Evolutionary conservation across 2,888 invertebrate genomes (phyloP), one percentile per base, ranked within the genome.

Genomic region (Eulithis prunata): DNA sequence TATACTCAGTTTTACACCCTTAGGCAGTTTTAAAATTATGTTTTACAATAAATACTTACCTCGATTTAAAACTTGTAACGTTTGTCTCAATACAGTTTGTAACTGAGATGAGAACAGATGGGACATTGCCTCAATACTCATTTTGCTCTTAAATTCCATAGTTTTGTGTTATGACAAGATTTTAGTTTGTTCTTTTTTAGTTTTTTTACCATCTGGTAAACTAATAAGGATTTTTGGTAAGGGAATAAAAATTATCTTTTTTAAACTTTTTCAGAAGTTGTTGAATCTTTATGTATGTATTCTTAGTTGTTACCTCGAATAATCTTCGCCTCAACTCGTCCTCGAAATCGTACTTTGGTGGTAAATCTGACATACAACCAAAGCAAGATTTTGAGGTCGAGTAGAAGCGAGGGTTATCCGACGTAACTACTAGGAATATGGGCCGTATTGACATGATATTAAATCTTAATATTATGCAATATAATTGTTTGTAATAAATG

Each of bases 391-490:
- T 21, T 21, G 21, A 21, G 21, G 21, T 21, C 2, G 38, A 38
- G 1, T 38, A 13, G 4, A 41, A 47, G 21, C 21, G 21, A 21
- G 21, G 21, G 21, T 21, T 21, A 21, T 21, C 21, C 21, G 21
- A 21, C 21, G 21, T 21, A 21, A 21, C 21, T 1, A 21, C 21
- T 1, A 21, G 2, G 21, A 21, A 21, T 21, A 21, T 21, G 21
- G 21, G 21, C 21, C 21, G 21, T 21, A 21, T 14, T 28, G 38
- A 46, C 32, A 10, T 53, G 41, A 57, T 64, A 21, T 21, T 59
- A 60, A 43, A 51, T 28, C 2, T 32, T 43, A 58, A 12, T 62
- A 5, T 62, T 36, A 82, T 83, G 84, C 85, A 84, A 83, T 80
- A 8, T 38, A 21, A 32, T 32, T 77, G 71, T 75, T 75, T 72